phyloP scores from a whole-genome alignment of 2,113 vertebrate species.

The Copsychus sechellarum region DNA sequence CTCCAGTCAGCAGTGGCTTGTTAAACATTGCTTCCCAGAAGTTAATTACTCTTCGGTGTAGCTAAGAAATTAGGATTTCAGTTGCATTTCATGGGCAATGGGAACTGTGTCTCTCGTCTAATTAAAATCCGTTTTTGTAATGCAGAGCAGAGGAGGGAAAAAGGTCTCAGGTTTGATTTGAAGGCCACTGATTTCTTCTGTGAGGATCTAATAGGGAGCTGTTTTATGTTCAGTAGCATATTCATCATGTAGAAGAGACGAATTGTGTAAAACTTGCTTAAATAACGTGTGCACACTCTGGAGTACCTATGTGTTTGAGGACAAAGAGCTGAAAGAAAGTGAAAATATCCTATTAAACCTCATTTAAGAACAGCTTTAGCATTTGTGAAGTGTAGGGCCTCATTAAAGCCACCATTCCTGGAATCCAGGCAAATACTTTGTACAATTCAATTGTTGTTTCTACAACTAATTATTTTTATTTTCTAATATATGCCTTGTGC shows the following conservation, averaged over 20 bases:
- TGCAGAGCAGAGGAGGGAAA: neutral
- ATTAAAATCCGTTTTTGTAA: conserved; percentile 1
- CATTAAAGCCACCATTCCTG: conserved; percentile 78
- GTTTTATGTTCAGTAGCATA: neutral
- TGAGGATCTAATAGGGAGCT: neutral
- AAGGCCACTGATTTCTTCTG: conserved; percentile 9
- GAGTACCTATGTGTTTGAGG: neutral
- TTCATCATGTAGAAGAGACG: neutral
- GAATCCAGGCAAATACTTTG: conserved; percentile 77
- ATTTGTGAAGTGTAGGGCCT: conserved; percentile 68
- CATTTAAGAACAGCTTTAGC: conserved; percentile 27
- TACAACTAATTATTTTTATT: conserved; percentile 83
- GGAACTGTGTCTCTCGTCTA: neutral
- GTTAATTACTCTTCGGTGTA: neutral
- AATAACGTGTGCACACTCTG: neutral
- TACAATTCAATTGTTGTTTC: conserved; percentile 82
- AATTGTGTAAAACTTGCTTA: conserved; percentile 32
- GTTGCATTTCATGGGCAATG: neutral
- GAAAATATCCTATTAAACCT: conserved; percentile 56
- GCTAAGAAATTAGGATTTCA: conserved; percentile 57
- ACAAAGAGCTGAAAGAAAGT: conserved; percentile 48
- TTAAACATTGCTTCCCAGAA: neutral
- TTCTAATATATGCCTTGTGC: conserved; percentile 71
- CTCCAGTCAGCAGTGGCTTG: neutral
- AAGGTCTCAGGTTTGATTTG: neutral